phyloP scores from a whole-genome alignment of 1,140 invertebrate genomes.

The Atta cephalotes region DNA sequence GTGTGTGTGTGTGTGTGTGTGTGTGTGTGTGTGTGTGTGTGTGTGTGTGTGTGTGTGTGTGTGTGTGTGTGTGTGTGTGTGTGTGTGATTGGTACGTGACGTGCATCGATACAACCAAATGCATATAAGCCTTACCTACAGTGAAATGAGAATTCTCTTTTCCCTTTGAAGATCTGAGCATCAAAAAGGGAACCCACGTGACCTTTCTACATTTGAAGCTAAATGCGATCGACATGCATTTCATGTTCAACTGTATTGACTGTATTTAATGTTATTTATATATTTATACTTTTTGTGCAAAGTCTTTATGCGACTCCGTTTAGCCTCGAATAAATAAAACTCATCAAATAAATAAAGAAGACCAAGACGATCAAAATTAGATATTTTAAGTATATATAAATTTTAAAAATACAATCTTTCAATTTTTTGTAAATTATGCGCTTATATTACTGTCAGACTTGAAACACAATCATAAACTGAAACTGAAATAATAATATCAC shows the following conservation, averaged over 20 bases:
- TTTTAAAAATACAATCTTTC: no score
- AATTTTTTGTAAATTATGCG: no score
- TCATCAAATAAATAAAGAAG: no score
- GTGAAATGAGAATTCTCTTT: conserved; percentile 13
- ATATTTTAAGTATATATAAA: no score
- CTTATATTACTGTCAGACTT: no score
- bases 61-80: neutral
- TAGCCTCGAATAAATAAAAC: neutral
- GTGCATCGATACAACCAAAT: conserved; percentile 31
- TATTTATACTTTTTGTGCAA: neutral
- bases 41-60: neutral
- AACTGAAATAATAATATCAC: no score
- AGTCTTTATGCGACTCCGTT: neutral
- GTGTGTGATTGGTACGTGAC: neutral
- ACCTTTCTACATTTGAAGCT: neutral
- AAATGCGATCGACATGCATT: conserved; percentile 23
- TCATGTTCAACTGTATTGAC: neutral
- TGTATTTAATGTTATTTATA: neutral
- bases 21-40: neutral
- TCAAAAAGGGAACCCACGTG: neutral
- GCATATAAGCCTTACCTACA: neutral
- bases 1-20: neutral
- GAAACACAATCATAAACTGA: no score
- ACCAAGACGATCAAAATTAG: no score
- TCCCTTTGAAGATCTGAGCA: neutral